Percentiles rank a stretch among this genome's conserved stretches.
Conservation (phyloP, 2,888 invertebrate species). For the Lobophora halterata region DNA sequence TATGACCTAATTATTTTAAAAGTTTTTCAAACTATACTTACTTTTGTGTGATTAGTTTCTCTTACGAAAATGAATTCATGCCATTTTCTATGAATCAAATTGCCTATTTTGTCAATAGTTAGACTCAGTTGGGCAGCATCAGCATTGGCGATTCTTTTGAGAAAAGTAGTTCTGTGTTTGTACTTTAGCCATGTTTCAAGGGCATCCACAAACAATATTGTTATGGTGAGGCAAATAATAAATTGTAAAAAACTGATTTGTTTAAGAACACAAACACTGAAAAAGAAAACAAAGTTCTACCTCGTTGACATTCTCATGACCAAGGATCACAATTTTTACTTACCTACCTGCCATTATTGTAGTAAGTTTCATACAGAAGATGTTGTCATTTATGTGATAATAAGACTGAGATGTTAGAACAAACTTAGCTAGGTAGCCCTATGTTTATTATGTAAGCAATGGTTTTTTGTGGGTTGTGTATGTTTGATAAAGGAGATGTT, state of each 20-base stretch:
- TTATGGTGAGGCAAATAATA: conserved; percentile 45
- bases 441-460: too few relatives aligned
- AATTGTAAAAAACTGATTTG: conserved; percentile 60
- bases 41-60: conserved; percentile 69
- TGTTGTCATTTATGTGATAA: too few relatives aligned
- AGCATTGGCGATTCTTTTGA: conserved; percentile 54
- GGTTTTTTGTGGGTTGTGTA: too few relatives aligned
- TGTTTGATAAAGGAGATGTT: too few relatives aligned
- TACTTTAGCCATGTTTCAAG: conserved; percentile 69
- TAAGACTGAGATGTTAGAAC: too few relatives aligned
- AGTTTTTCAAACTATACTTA: conserved; percentile 32
- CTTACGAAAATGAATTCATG: conserved; percentile 56
- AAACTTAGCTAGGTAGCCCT: too few relatives aligned
- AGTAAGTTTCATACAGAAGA: too few relatives aligned
- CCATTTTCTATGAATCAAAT: conserved; percentile 49
- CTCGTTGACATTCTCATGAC: too few relatives aligned
- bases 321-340: too few relatives aligned
- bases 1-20: neutral
- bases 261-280: conserved; percentile 56
- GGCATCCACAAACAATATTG: conserved; percentile 54
- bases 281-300: conserved; percentile 32
- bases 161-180: conserved; percentile 65
- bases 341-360: too few relatives aligned
- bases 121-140: conserved; percentile 46
- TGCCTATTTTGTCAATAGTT: conserved; percentile 35